Evolutionary conservation across 2,113 vertebrate genomes (phyloP).

Genomic region (Neogale vison): DNA sequence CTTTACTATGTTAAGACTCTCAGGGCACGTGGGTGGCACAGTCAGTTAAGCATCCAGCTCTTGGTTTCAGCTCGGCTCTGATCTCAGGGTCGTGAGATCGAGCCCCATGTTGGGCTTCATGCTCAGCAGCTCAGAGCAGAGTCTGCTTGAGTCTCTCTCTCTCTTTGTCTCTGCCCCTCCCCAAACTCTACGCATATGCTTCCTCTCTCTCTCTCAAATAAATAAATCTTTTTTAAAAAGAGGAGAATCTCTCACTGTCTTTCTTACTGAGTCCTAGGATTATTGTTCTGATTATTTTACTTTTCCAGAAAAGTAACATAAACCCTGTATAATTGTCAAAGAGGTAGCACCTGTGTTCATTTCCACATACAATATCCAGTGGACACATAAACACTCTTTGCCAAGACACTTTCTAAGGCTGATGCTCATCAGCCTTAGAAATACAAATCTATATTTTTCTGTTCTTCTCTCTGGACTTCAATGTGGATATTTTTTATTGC

Average conservation of each 20-base stretch:
- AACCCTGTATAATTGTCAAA: background rate
- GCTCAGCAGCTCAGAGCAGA: background rate
- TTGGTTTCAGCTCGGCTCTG: background rate
- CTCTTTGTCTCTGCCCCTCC: background rate
- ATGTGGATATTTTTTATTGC: background rate
- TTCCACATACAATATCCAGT: background rate
- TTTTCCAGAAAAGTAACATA: background rate
- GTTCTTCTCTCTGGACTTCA: background rate
- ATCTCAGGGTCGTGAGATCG: background rate
- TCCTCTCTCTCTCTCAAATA: background rate
- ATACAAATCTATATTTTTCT: background rate
- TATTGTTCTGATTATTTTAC: background rate
- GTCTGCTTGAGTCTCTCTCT: background rate
- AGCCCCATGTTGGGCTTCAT: background rate
- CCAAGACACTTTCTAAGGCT: background rate
- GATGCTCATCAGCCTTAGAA: background rate
- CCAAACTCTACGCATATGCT: accelerated
- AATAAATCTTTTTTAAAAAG: background rate
- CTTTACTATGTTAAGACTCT: background rate
- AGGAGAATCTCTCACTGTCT: background rate
- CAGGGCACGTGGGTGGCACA: background rate
- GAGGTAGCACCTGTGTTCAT: background rate
- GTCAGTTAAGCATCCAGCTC: background rate
- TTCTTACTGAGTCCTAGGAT: background rate
- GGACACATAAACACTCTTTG: background rate